Percentiles rank a stretch among this genome's conserved stretches.
These are phyloP conservation scores for Tenthredo notha DNA, from an alignment of 2,888 invertebrate species.

Conservation along the genomic window DNA sequence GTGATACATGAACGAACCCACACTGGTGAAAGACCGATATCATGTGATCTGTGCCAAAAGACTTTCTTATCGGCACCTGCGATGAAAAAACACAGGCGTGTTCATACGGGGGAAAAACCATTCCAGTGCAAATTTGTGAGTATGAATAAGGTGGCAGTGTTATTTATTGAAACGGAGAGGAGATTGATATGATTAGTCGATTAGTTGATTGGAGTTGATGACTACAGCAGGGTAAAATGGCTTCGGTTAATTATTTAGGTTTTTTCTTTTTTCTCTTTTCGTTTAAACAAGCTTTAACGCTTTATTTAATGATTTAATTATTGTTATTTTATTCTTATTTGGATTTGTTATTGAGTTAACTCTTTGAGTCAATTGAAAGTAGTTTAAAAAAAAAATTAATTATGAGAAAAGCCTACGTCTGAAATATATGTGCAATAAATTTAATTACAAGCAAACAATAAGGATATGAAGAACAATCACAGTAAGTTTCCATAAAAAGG, in stretches of 20 bases:
- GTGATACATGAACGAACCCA: conserved; percentile 85
- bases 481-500: conserved; percentile 62
- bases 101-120: conserved; percentile 81
- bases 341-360: background rate
- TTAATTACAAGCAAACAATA: conserved; percentile 72
- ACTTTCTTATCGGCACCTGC: conserved; percentile 88
- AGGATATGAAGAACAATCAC: conserved; percentile 64
- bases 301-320: conserved; percentile 21
- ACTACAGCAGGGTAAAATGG: background rate
- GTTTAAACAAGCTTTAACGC: conserved; percentile 6
- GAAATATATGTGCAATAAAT: conserved; percentile 56
- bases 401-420: background rate
- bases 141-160: conserved; percentile 53
- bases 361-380: conserved; percentile 41
- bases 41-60: conserved; percentile 88
- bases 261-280: background rate
- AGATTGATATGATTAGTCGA: background rate
- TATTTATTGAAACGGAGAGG: background rate
- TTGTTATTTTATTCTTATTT: background rate
- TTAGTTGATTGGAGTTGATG: background rate
- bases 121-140: conserved; percentile 79
- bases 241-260: conserved; percentile 1
- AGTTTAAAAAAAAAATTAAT: background rate
- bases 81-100: conserved; percentile 85
- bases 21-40: conserved; percentile 84